phyloP scores from a whole-genome alignment of 2,888 invertebrate genomes.

The Arrhopalites spinosus region DNA sequence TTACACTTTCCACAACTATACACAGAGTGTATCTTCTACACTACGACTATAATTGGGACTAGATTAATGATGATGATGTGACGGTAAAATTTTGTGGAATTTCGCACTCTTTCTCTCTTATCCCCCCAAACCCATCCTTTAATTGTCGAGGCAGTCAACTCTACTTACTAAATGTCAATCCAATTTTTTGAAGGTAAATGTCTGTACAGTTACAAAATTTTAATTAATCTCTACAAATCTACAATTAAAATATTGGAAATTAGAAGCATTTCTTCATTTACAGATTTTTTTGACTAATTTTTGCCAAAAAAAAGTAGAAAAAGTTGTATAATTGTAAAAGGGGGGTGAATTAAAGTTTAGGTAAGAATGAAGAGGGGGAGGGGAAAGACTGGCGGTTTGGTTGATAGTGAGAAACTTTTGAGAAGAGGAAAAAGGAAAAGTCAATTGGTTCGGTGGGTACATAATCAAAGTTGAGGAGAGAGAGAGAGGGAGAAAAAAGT shows the following conservation, averaged over 20 bases:
- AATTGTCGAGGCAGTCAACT: no score
- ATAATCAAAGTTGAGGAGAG: slow-evolving; percentile 16
- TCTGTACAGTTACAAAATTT: no score
- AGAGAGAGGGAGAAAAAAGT: not conserved
- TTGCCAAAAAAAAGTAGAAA: not conserved
- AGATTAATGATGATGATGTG: slow-evolving; percentile 39
- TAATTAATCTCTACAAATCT: no score
- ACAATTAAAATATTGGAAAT: no score
- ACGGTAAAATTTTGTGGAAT: slow-evolving; percentile 41
- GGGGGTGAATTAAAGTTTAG: not conserved
- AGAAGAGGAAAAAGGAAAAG: slow-evolving; percentile 28
- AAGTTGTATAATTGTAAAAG: not conserved
- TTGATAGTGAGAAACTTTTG: slow-evolving; percentile 23
- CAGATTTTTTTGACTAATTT: no score
- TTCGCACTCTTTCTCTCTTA: slow-evolving; percentile 4
- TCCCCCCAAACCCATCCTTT: not conserved
- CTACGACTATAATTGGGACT: slow-evolving; percentile 41
- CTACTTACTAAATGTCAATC: no score
- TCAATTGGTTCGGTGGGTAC: slow-evolving; percentile 27
- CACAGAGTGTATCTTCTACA: no score
- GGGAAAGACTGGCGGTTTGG: slow-evolving; percentile 3
- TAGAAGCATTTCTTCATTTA: no score
- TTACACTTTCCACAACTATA: no score
- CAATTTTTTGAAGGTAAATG: no score
- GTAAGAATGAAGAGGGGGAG: not conserved